phyloP scores from a whole-genome alignment of 2,797 vertebrate genomes.

The Ambastaia sidthimunki region DNA sequence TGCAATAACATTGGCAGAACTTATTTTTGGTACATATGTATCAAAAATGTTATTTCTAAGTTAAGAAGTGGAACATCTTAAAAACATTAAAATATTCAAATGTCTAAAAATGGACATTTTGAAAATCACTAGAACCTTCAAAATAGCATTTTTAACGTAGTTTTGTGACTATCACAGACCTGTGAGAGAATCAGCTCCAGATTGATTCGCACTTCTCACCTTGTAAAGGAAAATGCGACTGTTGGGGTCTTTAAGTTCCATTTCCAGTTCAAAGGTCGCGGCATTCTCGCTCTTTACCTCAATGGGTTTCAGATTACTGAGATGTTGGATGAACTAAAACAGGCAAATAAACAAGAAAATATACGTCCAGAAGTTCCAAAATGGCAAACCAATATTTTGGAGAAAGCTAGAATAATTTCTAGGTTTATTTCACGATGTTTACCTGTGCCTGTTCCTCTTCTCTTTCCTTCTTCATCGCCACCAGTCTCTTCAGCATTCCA shows the following conservation, averaged over 20 bases:
- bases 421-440: slow-evolving; percentile 20
- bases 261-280: slow-evolving; percentile 84
- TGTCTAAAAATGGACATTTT: too few relatives aligned
- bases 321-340: slow-evolving; percentile 78
- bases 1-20: too few relatives aligned
- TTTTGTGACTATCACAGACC: not conserved
- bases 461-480: slow-evolving; percentile 78
- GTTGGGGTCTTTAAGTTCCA: slow-evolving; percentile 83
- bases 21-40: too few relatives aligned
- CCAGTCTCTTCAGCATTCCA: slow-evolving; percentile 87
- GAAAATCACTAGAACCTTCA: too few relatives aligned
- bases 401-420: too few relatives aligned
- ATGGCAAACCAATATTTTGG: not conserved
- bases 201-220: slow-evolving; percentile 72
- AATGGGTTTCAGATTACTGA: slow-evolving; percentile 82
- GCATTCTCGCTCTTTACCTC: slow-evolving; percentile 75
- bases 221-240: slow-evolving; percentile 89
- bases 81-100: too few relatives aligned
- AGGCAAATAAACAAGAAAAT: slow-evolving; percentile 27
- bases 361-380: not conserved
- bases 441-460: slow-evolving; percentile 83
- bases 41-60: too few relatives aligned
- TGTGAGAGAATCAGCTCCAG: not conserved
- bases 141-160: too few relatives aligned
- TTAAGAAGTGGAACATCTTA: too few relatives aligned